phyloP scores from a whole-genome alignment of 1,140 invertebrate genomes.

The Trissolcus basalis region DNA sequence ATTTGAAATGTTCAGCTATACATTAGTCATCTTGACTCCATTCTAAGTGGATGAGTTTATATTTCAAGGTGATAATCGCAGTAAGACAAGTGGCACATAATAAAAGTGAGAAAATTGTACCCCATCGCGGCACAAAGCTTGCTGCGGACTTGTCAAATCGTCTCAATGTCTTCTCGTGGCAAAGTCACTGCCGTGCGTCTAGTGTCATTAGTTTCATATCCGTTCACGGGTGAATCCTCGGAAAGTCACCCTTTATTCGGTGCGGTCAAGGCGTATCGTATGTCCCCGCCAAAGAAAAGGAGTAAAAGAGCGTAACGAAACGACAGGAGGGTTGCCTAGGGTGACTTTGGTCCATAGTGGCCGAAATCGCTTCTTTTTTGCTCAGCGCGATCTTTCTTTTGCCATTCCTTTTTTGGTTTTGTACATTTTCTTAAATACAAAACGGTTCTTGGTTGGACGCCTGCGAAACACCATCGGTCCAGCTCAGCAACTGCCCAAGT shows the following conservation, averaged over 20 bases:
- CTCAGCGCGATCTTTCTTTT: neutral
- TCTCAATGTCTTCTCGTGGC: constrained; percentile 41
- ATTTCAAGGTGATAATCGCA: neutral
- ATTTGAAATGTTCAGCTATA: too few species aligned
- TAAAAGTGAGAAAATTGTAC: constrained; percentile 25
- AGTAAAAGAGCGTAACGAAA: constrained; percentile 63
- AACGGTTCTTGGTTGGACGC: neutral
- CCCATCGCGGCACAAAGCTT: constrained; percentile 11
- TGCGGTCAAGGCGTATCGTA: constrained; percentile 62
- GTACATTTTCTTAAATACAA: neutral
- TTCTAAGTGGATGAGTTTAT: constrained; percentile 2
- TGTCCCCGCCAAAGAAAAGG: constrained; percentile 57
- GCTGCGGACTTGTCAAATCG: constrained; percentile 31
- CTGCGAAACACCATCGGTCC: constrained; percentile 6
- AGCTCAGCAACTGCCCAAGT: constrained; percentile 38
- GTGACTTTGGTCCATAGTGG: constrained; percentile 54
- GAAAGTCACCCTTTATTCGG: constrained; percentile 60
- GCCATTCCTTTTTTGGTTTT: neutral
- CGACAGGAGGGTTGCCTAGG: constrained; percentile 53
- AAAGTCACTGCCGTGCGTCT: constrained; percentile 55
- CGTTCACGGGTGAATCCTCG: constrained; percentile 59
- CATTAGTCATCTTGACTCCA: neutral
- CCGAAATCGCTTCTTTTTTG: constrained; percentile 30
- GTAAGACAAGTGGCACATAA: constrained; percentile 11
- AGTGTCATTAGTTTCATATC: constrained; percentile 62